These are phyloP conservation scores for Nymphalis c-album DNA, from an alignment of 2,888 invertebrate genomes.

Conservation along the genomic window DNA sequence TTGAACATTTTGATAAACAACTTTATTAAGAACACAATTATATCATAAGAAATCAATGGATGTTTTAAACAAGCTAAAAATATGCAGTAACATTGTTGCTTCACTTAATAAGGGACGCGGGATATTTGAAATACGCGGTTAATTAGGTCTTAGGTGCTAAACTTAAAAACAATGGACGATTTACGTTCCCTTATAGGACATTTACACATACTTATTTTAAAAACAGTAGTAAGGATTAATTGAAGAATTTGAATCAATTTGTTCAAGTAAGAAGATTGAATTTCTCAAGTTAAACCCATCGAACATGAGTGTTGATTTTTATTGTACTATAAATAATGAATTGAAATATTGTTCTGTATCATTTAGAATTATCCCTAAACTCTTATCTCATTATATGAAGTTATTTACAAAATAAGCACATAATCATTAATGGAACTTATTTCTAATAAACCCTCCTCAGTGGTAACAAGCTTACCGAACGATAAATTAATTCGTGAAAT, in stretches of 20 bases:
- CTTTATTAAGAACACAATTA: constrained; percentile 3
- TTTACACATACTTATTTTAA: neutral
- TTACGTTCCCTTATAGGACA: constrained; percentile 17
- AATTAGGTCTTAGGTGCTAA: constrained; percentile 30
- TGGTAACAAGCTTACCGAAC: too few relatives aligned
- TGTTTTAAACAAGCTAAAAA: constrained; percentile 7
- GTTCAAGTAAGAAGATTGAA: neutral
- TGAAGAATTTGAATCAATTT: constrained; percentile 10
- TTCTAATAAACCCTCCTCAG: too few relatives aligned
- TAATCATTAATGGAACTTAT: too few relatives aligned
- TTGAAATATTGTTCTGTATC: too few relatives aligned
- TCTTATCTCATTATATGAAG: too few relatives aligned
- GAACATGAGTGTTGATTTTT: too few relatives aligned
- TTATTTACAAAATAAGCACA: too few relatives aligned
- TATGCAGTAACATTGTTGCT: constrained; percentile 19
- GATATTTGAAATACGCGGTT: constrained; percentile 17
- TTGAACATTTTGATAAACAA: neutral
- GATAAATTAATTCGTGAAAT: too few relatives aligned
- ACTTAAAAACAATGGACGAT: constrained; percentile 35
- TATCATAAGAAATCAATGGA: constrained; percentile 12
- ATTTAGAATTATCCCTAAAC: too few relatives aligned
- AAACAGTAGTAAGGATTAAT: neutral
- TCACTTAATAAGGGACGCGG: constrained; percentile 11
- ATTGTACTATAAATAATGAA: too few relatives aligned
- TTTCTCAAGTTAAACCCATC: too few relatives aligned